A percentile compares a stretch with the other conserved stretches of the same genome.
phyloP scores from a whole-genome alignment of 2,797 vertebrate species.

The Micromesistius poutassou region DNA sequence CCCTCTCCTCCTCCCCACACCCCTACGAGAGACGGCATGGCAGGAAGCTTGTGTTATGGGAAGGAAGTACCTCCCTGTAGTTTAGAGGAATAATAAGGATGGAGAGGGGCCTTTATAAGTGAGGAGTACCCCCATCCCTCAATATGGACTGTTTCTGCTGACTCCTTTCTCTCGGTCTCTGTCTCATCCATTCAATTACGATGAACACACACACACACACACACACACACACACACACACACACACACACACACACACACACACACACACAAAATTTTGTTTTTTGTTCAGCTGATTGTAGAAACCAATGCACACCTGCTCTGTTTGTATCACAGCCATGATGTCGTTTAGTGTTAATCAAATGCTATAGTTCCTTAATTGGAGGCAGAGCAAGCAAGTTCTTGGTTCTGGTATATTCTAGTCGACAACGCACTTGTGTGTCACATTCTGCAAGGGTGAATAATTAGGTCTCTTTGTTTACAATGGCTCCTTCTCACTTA shows the following conservation, averaged over 20 bases:
- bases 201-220: background rate
- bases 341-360: constrained; percentile 41
- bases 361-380: constrained; percentile 37
- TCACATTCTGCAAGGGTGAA: constrained; percentile 4
- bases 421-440: background rate
- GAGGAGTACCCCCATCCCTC: constrained; percentile 28
- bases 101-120: constrained; percentile 52
- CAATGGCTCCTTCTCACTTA: background rate
- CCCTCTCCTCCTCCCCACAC: background rate
- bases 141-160: constrained; percentile 24
- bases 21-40: constrained; percentile 50
- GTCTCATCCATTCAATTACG: background rate
- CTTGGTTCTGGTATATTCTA: constrained; percentile 6
- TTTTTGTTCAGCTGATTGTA: constrained; percentile 41
- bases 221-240: constrained; percentile 16
- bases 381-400: constrained; percentile 31
- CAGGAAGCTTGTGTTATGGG: constrained; percentile 70
- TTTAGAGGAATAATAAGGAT: constrained; percentile 54
- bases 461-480: constrained; percentile 6
- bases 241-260: no score
- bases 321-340: constrained; percentile 37
- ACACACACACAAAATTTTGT: constrained; percentile 6
- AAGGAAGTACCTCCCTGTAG: constrained; percentile 66
- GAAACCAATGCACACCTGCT: constrained; percentile 35
- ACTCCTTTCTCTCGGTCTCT: background rate